Evolutionary conservation across 1,140 invertebrate species (phyloP), one percentile per base, ranked within the genome.

Genomic region (Pseudomyrmex flavicornis): DNA sequence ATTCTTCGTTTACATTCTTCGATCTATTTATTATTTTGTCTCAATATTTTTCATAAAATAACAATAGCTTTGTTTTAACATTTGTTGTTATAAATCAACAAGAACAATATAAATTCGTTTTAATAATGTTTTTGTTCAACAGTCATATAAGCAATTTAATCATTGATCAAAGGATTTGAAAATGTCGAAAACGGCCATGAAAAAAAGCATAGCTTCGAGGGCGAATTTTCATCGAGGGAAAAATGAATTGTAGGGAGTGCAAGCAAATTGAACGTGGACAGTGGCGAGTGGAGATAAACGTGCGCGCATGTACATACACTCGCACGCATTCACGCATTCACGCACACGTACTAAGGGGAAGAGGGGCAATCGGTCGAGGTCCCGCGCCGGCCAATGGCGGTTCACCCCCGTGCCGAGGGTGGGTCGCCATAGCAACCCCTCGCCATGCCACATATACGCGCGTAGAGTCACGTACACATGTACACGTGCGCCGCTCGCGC

Each of bases 341-440:
- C 61, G 76, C 76, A 65, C 50, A 87, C 73, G 62, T 61, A 65
- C 75, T 83, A 83, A 76, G 84, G 89, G 91, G 74, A 48, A 76
- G 86, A 80, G 86, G 90, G 91, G 35, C 35, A 35, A 93, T 94
- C 93, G 91, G 93, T 92, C 91, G 93, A 93, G 89, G 79, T 77
- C 88, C 85, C 48, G 70, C 89, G 86, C 93, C 91, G 94, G 93
- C 93, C 94, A 94, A 94, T 94, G 94, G 93, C 92, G 92, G 90
- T 93, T 93, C 93, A 93, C 93, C 93, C 93, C 93, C 94, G 92
- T 91, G 86, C 76, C 85, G 89, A 93, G 92, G 92, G 91, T 92
- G 91, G 86, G 93, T 94, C 89, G 85, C 91, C 91, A 94, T 93
- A 91, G 92, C 89, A 93, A 94, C 94, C 86, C 80, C 88, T 91